phyloP scores from a whole-genome alignment of 2,113 vertebrate genomes.

The Coryphaenoides rupestris region DNA sequence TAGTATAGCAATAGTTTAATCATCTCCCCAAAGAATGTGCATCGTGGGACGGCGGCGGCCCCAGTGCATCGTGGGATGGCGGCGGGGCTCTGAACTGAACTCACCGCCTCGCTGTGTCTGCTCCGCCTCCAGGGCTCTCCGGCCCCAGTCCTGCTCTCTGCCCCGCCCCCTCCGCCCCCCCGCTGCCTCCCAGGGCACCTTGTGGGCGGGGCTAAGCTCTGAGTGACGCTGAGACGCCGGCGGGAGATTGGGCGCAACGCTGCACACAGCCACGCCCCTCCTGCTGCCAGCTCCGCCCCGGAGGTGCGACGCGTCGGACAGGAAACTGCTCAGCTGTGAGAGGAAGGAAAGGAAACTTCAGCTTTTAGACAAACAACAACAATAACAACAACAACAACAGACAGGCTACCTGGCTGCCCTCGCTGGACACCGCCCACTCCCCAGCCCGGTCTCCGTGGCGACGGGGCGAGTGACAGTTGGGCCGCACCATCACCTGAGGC shows the following conservation, averaged over 20 bases:
- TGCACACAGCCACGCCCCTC: constrained; percentile 92
- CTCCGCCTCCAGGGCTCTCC: constrained; percentile 60
- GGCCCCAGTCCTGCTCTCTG: constrained; percentile 64
- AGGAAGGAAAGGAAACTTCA: background rate
- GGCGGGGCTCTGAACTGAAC: constrained; percentile 57
- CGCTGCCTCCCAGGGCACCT: constrained; percentile 85
- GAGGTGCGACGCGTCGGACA: constrained; percentile 81
- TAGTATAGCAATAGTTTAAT: too few relatives aligned
- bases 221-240: constrained; percentile 77
- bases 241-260: constrained; percentile 90
- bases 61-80: constrained; percentile 21
- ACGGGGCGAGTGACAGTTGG: constrained; percentile 78
- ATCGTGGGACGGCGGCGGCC: too few relatives aligned
- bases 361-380: background rate
- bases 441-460: constrained; percentile 45
- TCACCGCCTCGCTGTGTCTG: constrained; percentile 47
- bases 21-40: too few relatives aligned
- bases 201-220: constrained; percentile 83
- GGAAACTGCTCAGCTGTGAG: constrained; percentile 85
- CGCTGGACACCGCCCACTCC: constrained; percentile 47
- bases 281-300: constrained; percentile 72
- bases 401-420: constrained; percentile 48
- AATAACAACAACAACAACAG: background rate
- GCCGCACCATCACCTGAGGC: constrained; percentile 88
- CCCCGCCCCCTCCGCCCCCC: constrained; percentile 64